Evolutionary conservation across 2,888 invertebrate species (phyloP).

Genomic region (Melanotus villosus): DNA sequence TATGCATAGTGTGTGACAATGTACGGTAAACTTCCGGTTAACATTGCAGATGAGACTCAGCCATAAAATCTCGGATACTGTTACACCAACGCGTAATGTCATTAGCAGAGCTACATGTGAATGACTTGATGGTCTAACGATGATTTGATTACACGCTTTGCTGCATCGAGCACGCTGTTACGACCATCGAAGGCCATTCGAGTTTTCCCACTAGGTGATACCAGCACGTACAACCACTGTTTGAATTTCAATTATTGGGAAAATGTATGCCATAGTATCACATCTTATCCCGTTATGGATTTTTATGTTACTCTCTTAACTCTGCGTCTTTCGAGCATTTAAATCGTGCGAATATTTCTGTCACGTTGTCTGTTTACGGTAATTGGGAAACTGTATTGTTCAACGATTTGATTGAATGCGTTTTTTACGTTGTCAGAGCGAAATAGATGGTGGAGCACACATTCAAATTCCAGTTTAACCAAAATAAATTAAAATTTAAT

Average conservation of each 20-base stretch:
- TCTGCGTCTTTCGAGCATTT: too few species aligned
- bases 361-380: too few species aligned
- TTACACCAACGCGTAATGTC: conserved; percentile 50
- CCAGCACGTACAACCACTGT: not conserved
- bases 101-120: conserved; percentile 48
- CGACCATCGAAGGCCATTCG: conserved; percentile 32
- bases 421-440: too few species aligned
- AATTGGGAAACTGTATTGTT: too few species aligned
- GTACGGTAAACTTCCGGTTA: conserved; percentile 46
- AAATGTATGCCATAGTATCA: not conserved
- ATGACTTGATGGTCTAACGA: conserved; percentile 50
- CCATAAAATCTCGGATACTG: conserved; percentile 45
- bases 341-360: too few species aligned
- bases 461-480: too few species aligned
- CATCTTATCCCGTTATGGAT: too few species aligned
- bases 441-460: too few species aligned
- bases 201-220: conserved; percentile 8
- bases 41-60: conserved; percentile 37
- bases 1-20: conserved; percentile 45
- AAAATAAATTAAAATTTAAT: too few species aligned
- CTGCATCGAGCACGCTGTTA: conserved; percentile 16
- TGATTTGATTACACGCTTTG: conserved; percentile 44
- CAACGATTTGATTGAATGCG: too few species aligned
- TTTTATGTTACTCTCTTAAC: too few species aligned
- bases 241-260: not conserved